Percentiles rank a stretch among this genome's conserved stretches.
phyloP scores from a whole-genome alignment of 1,140 invertebrate species.

The Agrilus planipennis region DNA sequence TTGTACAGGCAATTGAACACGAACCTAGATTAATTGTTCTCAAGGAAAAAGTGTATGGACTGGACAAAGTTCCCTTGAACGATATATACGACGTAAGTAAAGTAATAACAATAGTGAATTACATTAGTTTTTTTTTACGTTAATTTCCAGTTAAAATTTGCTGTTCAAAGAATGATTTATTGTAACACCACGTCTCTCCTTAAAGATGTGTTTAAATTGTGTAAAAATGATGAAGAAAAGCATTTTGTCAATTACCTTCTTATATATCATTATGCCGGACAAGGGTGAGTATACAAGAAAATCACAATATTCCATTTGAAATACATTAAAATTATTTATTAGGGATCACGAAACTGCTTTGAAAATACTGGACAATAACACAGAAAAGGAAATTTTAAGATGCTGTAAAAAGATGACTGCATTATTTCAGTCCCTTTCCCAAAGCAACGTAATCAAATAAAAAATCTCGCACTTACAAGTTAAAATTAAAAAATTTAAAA shows the following conservation, averaged over 20 bases:
- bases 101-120: constrained; percentile 1
- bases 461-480: background rate
- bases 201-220: constrained; percentile 19
- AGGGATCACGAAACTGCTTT: constrained; percentile 10
- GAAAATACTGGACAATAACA: constrained; percentile 9
- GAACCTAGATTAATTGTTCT: constrained; percentile 17
- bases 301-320: background rate
- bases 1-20: constrained; percentile 14
- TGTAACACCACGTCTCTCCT: constrained; percentile 15
- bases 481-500: background rate
- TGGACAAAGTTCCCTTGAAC: background rate
- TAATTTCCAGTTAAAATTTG: constrained; percentile 16
- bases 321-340: constrained; percentile 2
- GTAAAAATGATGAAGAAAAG: constrained; percentile 10
- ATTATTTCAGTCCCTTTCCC: too few species aligned
- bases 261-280: constrained; percentile 14
- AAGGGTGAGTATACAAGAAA: constrained; percentile 7
- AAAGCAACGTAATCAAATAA: too few species aligned
- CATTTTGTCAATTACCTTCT: constrained; percentile 14
- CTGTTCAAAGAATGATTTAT: constrained; percentile 18
- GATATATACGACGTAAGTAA: background rate
- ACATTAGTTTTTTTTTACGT: constrained; percentile 4
- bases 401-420: constrained; percentile 1
- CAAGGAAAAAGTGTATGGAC: constrained; percentile 1
- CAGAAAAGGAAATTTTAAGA: constrained; percentile 4